phyloP scores from a whole-genome alignment of 1,140 invertebrate genomes.

The Piezodorus guildinii region DNA sequence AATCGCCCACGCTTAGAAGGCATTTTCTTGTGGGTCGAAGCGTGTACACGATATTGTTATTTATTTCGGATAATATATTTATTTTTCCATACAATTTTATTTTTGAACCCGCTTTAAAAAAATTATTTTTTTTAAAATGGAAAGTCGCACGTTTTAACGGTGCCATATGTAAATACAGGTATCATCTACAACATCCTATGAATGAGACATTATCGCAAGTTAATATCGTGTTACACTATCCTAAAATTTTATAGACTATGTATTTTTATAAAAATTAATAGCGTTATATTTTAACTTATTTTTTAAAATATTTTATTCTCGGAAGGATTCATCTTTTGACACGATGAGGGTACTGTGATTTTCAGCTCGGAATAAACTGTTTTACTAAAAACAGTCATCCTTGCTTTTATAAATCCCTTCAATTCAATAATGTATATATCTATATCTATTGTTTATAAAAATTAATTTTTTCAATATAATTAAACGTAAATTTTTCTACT shows the following conservation, averaged over 20 bases:
- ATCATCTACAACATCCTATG: neutral
- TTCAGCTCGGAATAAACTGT: constrained; percentile 12
- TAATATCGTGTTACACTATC: constrained; percentile 12
- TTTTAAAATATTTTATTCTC: constrained; percentile 9
- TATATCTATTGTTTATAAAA: constrained; percentile 2
- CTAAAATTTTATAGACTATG: constrained; percentile 9
- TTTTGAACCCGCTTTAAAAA: constrained; percentile 6
- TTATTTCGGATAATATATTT: constrained; percentile 4
- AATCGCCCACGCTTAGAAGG: constrained; percentile 1
- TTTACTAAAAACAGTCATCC: neutral
- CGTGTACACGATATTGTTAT: neutral
- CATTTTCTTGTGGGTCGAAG: neutral
- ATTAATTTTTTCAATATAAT: neutral
- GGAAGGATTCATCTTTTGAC: constrained; percentile 1
- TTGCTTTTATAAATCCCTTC: constrained; percentile 6
- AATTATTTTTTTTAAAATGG: neutral
- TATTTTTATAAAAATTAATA: constrained; percentile 14
- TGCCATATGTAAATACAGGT: constrained; percentile 12
- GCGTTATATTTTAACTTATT: constrained; percentile 10
- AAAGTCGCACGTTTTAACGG: neutral
- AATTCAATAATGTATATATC: neutral
- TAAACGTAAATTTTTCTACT: constrained; percentile 3
- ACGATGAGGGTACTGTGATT: constrained; percentile 11
- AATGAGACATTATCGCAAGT: neutral
- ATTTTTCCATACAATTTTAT: neutral